phyloP scores from a whole-genome alignment of 2,113 vertebrate genomes.

The Eudyptes chrysolophus region DNA sequence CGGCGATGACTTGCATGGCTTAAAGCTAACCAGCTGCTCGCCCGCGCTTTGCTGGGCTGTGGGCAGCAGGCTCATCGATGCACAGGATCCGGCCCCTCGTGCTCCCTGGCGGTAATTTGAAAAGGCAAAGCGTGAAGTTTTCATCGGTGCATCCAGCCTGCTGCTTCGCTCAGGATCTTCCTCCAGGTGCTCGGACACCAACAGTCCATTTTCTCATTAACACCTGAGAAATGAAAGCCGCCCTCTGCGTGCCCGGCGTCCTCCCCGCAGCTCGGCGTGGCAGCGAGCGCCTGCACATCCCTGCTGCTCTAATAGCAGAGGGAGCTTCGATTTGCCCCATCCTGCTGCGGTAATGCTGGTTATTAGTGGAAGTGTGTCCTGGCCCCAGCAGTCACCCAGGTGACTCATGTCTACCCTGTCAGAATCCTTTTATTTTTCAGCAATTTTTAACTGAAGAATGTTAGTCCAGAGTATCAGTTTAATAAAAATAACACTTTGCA shows the following conservation, averaged over 20 bases:
- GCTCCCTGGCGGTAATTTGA: background rate
- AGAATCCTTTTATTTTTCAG: background rate
- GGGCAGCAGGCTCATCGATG: fast-evolving
- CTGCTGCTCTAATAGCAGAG: background rate
- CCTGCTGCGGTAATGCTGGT: background rate
- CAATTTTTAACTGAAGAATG: background rate
- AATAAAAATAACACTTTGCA: background rate
- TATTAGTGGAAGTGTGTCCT: background rate
- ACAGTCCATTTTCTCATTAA: background rate
- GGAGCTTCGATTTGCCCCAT: background rate
- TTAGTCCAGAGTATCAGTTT: background rate
- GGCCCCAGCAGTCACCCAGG: constrained; percentile 2
- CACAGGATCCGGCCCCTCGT: fast-evolving
- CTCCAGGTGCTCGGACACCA: background rate
- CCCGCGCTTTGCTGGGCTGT: background rate
- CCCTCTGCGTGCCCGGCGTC: fast-evolving
- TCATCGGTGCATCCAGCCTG: background rate
- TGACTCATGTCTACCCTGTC: constrained; percentile 24
- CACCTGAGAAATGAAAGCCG: background rate
- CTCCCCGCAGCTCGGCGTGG: background rate
- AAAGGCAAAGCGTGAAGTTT: background rate
- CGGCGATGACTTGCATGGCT: background rate
- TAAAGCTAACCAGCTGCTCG: background rate
- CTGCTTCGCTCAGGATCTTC: background rate
- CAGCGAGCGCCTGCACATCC: background rate